These are phyloP conservation scores for Nothocercus julius DNA, from an alignment of 2,113 vertebrate genomes.

Conservation along the genomic window DNA sequence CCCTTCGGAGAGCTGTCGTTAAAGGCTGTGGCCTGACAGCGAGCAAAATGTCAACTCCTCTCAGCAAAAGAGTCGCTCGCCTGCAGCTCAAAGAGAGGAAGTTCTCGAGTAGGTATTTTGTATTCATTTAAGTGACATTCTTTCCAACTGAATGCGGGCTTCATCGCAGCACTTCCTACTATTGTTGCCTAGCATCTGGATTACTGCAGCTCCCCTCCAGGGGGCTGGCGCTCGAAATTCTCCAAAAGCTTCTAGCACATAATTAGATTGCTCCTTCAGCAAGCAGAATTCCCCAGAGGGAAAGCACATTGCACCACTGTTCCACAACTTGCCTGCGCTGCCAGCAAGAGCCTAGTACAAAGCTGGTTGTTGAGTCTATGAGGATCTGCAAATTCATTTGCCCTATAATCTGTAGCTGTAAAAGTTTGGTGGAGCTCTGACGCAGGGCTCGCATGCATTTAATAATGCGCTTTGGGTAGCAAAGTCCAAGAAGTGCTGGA, in stretches of 20 bases:
- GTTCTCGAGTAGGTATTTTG: slow-evolving; percentile 51
- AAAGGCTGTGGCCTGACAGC: not conserved
- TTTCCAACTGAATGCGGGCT: slow-evolving; percentile 16
- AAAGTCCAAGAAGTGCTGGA: not conserved
- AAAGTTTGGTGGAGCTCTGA: not conserved
- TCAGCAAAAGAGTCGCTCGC: not conserved
- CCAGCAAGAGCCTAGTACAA: not conserved
- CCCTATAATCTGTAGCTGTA: not conserved
- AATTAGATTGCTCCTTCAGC: slow-evolving; percentile 24
- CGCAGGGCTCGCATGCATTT: not conserved
- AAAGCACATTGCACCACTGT: slow-evolving; percentile 10
- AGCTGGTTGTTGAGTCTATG: not conserved
- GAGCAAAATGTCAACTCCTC: not conserved
- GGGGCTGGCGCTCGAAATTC: not conserved
- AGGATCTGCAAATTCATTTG: slow-evolving; percentile 7
- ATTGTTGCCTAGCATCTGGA: slow-evolving; percentile 57
- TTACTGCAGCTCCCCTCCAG: slow-evolving; percentile 23
- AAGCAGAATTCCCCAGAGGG: slow-evolving; percentile 21
- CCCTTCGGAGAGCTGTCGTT: not conserved
- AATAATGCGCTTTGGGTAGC: not conserved
- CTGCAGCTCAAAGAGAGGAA: slow-evolving; percentile 15
- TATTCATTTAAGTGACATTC: slow-evolving; percentile 24
- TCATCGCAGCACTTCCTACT: slow-evolving; percentile 22
- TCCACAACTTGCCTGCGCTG: not conserved
- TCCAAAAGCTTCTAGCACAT: slow-evolving; percentile 27